phyloP scores from a whole-genome alignment of 64 coral and sea anemone genomes.

The Stylophora pistillata region DNA sequence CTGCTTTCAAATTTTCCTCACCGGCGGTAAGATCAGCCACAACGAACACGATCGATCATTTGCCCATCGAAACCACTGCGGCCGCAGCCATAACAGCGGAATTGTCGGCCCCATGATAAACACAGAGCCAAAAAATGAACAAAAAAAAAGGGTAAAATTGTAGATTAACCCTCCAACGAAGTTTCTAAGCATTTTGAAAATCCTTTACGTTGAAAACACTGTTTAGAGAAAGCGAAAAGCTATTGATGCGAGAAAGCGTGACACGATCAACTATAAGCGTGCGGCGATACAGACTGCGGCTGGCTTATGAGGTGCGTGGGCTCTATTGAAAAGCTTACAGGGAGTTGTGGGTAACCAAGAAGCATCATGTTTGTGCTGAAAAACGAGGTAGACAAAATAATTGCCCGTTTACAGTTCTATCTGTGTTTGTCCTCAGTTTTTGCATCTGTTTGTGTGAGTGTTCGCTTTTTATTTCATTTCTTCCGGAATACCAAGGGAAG shows the following conservation, averaged over 20 bases:
- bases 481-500: too few relatives aligned
- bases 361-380: too few relatives aligned
- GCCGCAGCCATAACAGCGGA: conserved; percentile 43
- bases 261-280: not conserved
- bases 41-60: conserved; percentile 35
- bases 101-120: conserved; percentile 68
- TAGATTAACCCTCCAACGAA: conserved; percentile 56
- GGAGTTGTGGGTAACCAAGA: not conserved
- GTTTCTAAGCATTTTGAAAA: conserved; percentile 69
- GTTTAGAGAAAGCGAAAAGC: not conserved
- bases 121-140: conserved; percentile 63
- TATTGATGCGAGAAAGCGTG: not conserved
- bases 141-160: conserved; percentile 34
- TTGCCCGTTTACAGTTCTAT: too few relatives aligned
- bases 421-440: too few relatives aligned
- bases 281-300: not conserved
- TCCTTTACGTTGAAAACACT: not conserved
- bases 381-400: too few relatives aligned
- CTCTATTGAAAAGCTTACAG: not conserved
- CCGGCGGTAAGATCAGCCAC: conserved; percentile 64
- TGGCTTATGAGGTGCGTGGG: not conserved
- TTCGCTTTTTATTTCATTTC: too few relatives aligned
- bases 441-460: too few relatives aligned
- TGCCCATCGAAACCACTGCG: conserved; percentile 69
- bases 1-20: conserved; percentile 20